phyloP scores from a whole-genome alignment of 2,797 vertebrate genomes.

The Gorsachius magnificus region DNA sequence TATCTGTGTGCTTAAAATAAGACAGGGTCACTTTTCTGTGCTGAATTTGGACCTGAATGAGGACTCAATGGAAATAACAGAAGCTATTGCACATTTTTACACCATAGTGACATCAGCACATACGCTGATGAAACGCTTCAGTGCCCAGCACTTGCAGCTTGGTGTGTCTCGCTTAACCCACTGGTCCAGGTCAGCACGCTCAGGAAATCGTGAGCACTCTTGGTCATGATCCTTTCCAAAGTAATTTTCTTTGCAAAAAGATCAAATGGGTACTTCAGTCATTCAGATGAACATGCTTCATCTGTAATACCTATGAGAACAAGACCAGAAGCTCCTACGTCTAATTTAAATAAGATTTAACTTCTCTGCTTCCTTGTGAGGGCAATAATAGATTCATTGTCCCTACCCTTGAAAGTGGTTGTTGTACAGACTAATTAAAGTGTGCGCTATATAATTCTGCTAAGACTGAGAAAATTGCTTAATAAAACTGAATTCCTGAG shows the following conservation, averaged over 20 bases:
- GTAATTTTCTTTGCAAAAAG: background rate
- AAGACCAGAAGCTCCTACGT: background rate
- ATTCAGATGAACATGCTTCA: background rate
- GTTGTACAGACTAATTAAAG: background rate
- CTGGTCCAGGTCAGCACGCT: background rate
- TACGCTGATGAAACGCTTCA: background rate
- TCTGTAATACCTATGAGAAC: background rate
- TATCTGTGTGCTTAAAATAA: background rate
- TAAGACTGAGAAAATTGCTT: background rate
- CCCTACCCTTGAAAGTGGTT: background rate
- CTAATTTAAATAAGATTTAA: background rate
- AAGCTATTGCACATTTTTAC: background rate
- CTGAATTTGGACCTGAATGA: background rate
- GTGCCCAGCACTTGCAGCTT: background rate
- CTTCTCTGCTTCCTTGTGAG: background rate
- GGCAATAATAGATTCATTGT: background rate
- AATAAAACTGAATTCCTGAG: background rate
- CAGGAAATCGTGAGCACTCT: background rate
- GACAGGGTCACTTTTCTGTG: background rate
- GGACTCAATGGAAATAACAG: background rate
- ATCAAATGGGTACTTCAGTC: background rate
- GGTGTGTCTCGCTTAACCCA: rapidly evolving
- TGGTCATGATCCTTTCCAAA: background rate
- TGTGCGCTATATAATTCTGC: background rate
- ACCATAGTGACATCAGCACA: background rate